phyloP scores from a whole-genome alignment of 2,797 vertebrate species.

The Halcyon badia region DNA sequence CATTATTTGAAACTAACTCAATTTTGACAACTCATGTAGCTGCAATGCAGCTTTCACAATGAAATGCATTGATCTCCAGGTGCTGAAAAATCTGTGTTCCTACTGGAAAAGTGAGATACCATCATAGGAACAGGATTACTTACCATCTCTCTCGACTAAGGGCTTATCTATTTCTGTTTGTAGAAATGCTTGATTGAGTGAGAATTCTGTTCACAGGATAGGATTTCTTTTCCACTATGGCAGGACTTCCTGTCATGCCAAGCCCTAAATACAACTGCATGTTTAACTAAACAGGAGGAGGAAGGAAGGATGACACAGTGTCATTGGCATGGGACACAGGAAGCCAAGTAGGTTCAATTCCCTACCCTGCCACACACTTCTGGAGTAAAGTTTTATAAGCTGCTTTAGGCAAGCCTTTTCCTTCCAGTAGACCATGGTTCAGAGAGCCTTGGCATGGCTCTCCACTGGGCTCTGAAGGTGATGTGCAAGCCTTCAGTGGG shows the following conservation, averaged over 20 bases:
- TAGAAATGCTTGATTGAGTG: background rate
- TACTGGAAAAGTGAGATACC: background rate
- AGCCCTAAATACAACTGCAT: background rate
- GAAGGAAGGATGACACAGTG: background rate
- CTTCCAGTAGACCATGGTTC: background rate
- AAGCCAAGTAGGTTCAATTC: background rate
- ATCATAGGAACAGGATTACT: background rate
- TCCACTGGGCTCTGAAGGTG: background rate
- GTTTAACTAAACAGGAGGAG: background rate
- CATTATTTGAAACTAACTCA: background rate
- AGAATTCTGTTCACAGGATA: background rate
- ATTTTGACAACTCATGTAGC: background rate
- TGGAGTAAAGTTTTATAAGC: background rate
- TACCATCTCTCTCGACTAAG: background rate
- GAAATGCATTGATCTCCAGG: background rate
- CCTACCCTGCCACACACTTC: background rate
- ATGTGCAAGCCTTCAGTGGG: fast-evolving
- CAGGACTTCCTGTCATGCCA: background rate
- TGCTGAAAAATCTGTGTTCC: background rate
- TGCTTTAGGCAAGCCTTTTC: background rate
- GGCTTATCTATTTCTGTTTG: background rate
- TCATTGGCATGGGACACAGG: background rate
- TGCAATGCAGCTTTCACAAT: background rate
- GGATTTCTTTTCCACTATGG: background rate
- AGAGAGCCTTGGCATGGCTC: background rate